These are phyloP conservation scores for Dendroctonus valens DNA, from an alignment of 1,140 invertebrate genomes.

Conservation along the genomic window DNA sequence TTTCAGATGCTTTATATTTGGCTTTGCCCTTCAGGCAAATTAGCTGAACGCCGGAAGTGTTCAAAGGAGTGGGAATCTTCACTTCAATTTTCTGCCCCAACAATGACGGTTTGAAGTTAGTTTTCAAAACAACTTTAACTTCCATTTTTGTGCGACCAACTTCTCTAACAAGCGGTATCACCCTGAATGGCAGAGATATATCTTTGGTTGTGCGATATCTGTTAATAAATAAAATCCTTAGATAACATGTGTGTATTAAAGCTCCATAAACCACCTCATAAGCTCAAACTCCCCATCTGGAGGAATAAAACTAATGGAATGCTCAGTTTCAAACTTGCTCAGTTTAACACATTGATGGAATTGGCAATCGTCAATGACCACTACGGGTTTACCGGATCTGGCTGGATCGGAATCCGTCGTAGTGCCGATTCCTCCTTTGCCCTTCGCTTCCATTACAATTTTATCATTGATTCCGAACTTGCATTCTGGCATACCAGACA, in stretches of 20 bases:
- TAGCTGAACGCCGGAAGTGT: constrained; percentile 97
- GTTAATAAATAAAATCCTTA: constrained; percentile 34
- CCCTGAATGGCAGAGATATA: constrained; percentile 98
- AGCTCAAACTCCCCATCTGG: constrained; percentile 99
- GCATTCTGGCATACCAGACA: constrained; percentile 99
- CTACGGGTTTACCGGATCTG: constrained; percentile 88
- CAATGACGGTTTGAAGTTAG: constrained; percentile 98
- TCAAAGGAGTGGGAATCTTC: constrained; percentile 97
- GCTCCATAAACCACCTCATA: constrained; percentile 74
- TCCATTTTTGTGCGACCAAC: constrained; percentile 99
- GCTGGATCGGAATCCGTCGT: constrained; percentile 80
- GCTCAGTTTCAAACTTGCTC: constrained; percentile 99
- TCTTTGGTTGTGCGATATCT: constrained; percentile 99
- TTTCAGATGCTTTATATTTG: constrained; percentile 99
- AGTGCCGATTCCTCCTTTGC: constrained; percentile 67
- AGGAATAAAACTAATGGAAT: constrained; percentile 99
- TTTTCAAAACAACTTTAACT: constrained; percentile 98
- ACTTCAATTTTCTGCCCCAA: constrained; percentile 99
- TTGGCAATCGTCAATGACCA: constrained; percentile 99
- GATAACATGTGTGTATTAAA: neutral
- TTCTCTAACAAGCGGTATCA: constrained; percentile 97
- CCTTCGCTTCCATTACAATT: constrained; percentile 98
- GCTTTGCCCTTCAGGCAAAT: constrained; percentile 99
- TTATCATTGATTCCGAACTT: constrained; percentile 99
- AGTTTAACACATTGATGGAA: constrained; percentile 99